A percentile compares a stretch with the other conserved stretches of the same genome.
Evolutionary conservation across 2,888 invertebrate genomes (phyloP).

Genomic region (Sarcophaga variegata): DNA sequence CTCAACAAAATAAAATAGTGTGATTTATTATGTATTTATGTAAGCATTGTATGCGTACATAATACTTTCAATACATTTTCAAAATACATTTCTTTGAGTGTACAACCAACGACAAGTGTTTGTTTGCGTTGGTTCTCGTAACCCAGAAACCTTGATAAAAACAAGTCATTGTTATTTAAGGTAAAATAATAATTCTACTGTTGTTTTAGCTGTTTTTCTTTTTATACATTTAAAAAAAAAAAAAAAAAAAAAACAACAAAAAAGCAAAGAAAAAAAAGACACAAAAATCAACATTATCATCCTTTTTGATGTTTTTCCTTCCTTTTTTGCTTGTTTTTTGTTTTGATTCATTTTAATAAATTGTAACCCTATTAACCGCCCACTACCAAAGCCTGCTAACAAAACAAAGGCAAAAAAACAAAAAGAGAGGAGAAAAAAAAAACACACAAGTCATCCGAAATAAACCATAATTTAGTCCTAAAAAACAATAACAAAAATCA

Average conservation of each 20-base stretch:
- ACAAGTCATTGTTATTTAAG: conserved; percentile 34
- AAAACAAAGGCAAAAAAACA: background rate
- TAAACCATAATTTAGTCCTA: conserved; percentile 37
- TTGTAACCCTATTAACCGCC: conserved; percentile 19
- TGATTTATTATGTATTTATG: background rate
- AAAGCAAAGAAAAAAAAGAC: background rate
- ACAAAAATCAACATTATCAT: conserved; percentile 39
- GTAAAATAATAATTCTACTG: background rate
- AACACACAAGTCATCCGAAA: background rate
- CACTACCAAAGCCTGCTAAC: conserved; percentile 4
- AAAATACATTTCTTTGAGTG: background rate
- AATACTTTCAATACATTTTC: background rate
- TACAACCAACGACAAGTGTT: background rate
- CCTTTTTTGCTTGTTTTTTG: background rate
- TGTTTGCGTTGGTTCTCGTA: background rate
- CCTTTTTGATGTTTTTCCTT: conserved; percentile 35
- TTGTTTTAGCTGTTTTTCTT: background rate
- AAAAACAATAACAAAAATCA: background rate
- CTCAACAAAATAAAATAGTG: background rate
- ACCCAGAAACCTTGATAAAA: conserved; percentile 9
- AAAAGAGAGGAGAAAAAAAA: background rate
- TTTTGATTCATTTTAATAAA: background rate
- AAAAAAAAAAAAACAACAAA: no score
- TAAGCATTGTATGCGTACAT: no score
- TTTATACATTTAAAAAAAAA: no score